Percentiles rank a stretch among this genome's conserved stretches.
These are phyloP conservation scores for Petroica traversi DNA, from an alignment of 2,113 vertebrate species.

Conservation along the genomic window DNA sequence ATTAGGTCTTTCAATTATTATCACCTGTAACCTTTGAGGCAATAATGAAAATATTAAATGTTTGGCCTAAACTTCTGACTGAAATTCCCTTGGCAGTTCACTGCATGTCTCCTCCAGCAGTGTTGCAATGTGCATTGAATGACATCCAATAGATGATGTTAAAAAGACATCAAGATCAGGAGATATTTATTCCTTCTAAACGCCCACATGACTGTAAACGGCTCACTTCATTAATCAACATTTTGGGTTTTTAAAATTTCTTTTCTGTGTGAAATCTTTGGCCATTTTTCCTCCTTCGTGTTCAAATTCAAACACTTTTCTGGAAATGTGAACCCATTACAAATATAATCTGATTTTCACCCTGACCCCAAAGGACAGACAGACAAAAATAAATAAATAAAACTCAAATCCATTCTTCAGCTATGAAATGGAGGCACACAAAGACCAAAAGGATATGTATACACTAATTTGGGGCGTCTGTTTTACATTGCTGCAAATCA, in stretches of 20 bases:
- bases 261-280: not conserved
- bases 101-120: not conserved
- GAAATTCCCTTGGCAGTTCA: not conserved
- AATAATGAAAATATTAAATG: not conserved
- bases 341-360: constrained; percentile 44
- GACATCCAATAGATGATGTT: constrained; percentile 35
- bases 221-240: constrained; percentile 28
- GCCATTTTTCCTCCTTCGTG: not conserved
- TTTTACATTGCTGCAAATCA: constrained; percentile 2
- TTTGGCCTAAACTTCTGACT: constrained; percentile 19
- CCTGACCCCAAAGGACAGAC: not conserved
- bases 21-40: constrained; percentile 28
- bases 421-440: not conserved
- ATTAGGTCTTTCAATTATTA: not conserved
- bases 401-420: not conserved
- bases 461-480: not conserved
- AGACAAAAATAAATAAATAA: not conserved
- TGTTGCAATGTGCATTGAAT: constrained; percentile 8
- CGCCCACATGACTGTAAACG: not conserved
- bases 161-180: constrained; percentile 26
- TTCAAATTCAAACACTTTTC: not conserved
- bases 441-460: not conserved
- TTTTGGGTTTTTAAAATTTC: not conserved
- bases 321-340: not conserved
- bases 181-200: constrained; percentile 9